phyloP scores from a whole-genome alignment of 1,140 invertebrate species.

The Meteorus sp. region DNA sequence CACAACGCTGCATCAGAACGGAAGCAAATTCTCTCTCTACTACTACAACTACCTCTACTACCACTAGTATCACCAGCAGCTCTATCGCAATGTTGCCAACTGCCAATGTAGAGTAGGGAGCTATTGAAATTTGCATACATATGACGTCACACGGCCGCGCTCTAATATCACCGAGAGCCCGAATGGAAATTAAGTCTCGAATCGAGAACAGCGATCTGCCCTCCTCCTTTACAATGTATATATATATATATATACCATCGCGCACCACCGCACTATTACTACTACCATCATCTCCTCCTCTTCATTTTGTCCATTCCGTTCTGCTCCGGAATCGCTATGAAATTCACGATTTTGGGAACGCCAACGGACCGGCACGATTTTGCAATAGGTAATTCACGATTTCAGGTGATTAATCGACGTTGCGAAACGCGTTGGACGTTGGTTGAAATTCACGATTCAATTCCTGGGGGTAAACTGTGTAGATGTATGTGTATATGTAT shows the following conservation, averaged over 20 bases:
- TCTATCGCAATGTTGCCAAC: no score
- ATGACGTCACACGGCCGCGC: conserved; percentile 52
- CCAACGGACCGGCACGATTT: conserved; percentile 21
- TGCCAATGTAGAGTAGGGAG: conserved; percentile 25
- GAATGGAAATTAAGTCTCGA: conserved; percentile 52
- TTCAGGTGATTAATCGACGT: conserved; percentile 28
- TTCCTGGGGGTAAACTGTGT: conserved; percentile 7
- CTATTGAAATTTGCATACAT: conserved; percentile 53
- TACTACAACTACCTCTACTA: background rate
- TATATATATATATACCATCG: no score
- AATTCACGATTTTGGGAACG: conserved; percentile 25
- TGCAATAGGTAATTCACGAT: conserved; percentile 29
- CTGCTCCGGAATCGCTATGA: conserved; percentile 18
- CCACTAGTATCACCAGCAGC: background rate
- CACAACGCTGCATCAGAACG: conserved; percentile 11
- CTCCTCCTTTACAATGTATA: background rate
- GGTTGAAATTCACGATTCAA: conserved; percentile 26
- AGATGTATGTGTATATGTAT: background rate
- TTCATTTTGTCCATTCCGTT: background rate
- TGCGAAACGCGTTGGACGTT: conserved; percentile 23
- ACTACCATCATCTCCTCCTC: background rate
- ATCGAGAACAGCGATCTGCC: conserved; percentile 31
- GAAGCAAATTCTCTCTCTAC: conserved; percentile 20
- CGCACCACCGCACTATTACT: no score
- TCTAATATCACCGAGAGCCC: conserved; percentile 51